Evolutionary conservation across 1,140 invertebrate species (phyloP).

Genomic region (Neomicropteryx cornuta): DNA sequence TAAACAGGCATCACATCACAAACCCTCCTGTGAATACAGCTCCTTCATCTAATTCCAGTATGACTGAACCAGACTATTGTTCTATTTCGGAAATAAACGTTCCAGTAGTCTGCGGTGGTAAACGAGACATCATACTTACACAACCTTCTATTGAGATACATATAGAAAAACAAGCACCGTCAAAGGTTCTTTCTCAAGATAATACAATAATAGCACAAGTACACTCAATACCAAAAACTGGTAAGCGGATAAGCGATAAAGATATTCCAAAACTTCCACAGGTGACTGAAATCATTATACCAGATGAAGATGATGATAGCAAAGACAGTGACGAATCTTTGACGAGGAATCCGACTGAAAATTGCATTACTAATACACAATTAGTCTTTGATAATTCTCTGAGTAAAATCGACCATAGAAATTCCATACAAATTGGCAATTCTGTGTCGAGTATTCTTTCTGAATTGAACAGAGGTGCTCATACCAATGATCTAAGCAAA

Average conservation of each 20-base stretch:
- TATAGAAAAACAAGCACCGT: constrained; percentile 31
- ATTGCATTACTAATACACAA: no score
- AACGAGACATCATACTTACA: constrained; percentile 36
- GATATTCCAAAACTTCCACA: constrained; percentile 49
- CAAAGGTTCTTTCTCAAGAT: constrained; percentile 25
- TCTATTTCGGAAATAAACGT: constrained; percentile 53
- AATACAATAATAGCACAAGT: constrained; percentile 32
- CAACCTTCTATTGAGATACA: constrained; percentile 40
- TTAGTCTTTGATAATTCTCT: constrained; percentile 19
- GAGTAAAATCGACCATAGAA: constrained; percentile 33
- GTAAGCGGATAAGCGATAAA: constrained; percentile 39
- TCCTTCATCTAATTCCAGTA: no score
- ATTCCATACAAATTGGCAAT: constrained; percentile 43
- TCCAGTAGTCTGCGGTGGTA: constrained; percentile 41
- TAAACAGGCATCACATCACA: no score
- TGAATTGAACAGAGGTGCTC: constrained; percentile 44
- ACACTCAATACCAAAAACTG: constrained; percentile 31
- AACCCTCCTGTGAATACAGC: no score
- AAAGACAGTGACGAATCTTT: constrained; percentile 19
- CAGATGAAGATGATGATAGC: constrained; percentile 40
- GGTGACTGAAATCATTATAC: constrained; percentile 50
- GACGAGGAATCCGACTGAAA: constrained; percentile 17
- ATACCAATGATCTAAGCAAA: constrained; percentile 26
- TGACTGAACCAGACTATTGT: constrained; percentile 53
- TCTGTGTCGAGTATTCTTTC: constrained; percentile 47